Base-by-base conservation (phyloP, 2,797 vertebrate species). In the Peromyscus nudipes region DNA sequence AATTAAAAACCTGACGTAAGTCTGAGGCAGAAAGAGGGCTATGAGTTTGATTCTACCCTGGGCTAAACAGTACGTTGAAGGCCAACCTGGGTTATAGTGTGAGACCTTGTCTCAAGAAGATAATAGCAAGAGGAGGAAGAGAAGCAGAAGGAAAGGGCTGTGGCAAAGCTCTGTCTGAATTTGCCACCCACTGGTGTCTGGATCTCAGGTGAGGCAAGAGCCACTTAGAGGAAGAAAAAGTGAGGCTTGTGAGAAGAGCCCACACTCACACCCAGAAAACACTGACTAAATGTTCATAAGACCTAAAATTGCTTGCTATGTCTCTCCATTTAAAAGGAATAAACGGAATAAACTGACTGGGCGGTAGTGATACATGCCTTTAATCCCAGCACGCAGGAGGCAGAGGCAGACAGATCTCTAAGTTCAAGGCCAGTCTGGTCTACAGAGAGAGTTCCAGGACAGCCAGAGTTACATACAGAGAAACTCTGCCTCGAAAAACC, bases 311-410 rank as follows among this genome's bases (percentile, higher is more conserved):
- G 69, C n/a, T 90, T 12, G 80, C 89, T 37, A 87, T 55, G 0
- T 84, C 77, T 91, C 95, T 69, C 25, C 86, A 16, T 85, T 95
- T 75, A 91, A 94, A 92, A 13, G n/a, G n/a, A n/a, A n/a, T n/a
- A n/a, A n/a, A n/a, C n/a, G 13, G 25, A 75, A 40, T 90, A 93
- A 81, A 29, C 9, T 80, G 64, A 19, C 19, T 4, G 1, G n/a
- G 34, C 0, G 1, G 67, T 69, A 16, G 16, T n/a, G 34, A 14
- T 17, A 34, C 67, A 69, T 0, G 7, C 67, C 34, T 69, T n/a
- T 69, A 69, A 69, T 17, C 34, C 67, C 69, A 73, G n/a, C n/a
- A 10, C 21, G 0, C 69, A 71, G 9, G 69, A 21, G n/a, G 37
- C n/a, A 23, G 37, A 21, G 71, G 37, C 21, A 73, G 37, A 21